A percentile compares a stretch with the other conserved stretches of the same genome.
Conservation (phyloP, 2,888 invertebrate species). For the Brachyptera risi region DNA sequence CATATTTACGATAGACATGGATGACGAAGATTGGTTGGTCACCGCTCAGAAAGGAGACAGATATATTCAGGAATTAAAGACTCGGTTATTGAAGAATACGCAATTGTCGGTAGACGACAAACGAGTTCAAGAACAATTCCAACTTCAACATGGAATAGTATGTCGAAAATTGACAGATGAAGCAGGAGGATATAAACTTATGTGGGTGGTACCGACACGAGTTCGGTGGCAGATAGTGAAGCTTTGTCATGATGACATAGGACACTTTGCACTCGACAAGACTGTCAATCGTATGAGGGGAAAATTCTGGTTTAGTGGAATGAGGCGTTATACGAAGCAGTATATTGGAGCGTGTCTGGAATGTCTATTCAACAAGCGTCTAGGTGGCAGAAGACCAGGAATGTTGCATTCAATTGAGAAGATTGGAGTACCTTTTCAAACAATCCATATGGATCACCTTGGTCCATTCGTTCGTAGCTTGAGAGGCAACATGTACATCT, state of each 20-base stretch:
- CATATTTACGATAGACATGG: not conserved
- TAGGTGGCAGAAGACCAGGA: constrained; percentile 7
- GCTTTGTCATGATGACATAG: constrained; percentile 36
- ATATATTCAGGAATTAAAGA: not conserved
- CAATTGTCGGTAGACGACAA: not conserved
- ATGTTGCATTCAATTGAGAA: not conserved
- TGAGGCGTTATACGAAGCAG: constrained; percentile 33
- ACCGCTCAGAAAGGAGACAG: not conserved
- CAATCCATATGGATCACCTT: constrained; percentile 10
- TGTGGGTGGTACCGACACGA: constrained; percentile 34
- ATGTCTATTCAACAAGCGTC: constrained; percentile 32
- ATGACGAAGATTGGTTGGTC: not conserved
- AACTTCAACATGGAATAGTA: not conserved
- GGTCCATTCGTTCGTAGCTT: constrained; percentile 1
- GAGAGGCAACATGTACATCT: not conserved
- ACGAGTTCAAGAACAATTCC: not conserved
- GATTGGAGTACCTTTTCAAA: constrained; percentile 9
- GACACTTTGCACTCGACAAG: constrained; percentile 38
- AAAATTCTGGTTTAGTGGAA: constrained; percentile 36
- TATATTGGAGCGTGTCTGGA: constrained; percentile 33
- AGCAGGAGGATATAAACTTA: not conserved
- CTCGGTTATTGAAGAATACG: not conserved
- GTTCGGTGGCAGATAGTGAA: constrained; percentile 35
- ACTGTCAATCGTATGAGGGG: constrained; percentile 33
- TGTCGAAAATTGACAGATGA: not conserved